Base-by-base conservation (phyloP, 1,140 invertebrate genomes). In the Polypedilum pembai region DNA sequence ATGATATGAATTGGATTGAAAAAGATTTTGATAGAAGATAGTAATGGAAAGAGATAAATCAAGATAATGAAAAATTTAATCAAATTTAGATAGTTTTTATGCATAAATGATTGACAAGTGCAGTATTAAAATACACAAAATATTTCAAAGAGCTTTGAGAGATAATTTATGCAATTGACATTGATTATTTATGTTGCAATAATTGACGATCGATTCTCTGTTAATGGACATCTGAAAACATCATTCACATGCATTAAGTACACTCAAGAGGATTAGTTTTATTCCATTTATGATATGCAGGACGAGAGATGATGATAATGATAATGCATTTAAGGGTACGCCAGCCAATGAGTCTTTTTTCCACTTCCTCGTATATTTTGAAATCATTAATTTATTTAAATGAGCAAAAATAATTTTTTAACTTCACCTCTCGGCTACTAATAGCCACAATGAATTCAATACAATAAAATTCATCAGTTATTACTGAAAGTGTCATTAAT, bases 211-310 rank as follows among this genome's bases (percentile, higher is more conserved):
- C n/a, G 45, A 56, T 56, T 56, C 45, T n/a, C 45, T n/a, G 45
- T 56, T 56, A 56, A 56, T 56, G 45, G 45, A 56, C 45, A 56
- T 56, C 12, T 56, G 45, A 56, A 33, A 56, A 56, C 45, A 56
- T 56, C 45, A 56, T 56, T n/a, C n/a, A 56, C 45, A 56, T 56
- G 45, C 45, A 56, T 56, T 56, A 56, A 56, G 45, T 56, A 56
- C 45, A n/a, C 45, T 56, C 45, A n/a, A 56, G 45, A 56, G 45
- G 45, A 56, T 56, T 56, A 56, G 45, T 15, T 4, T 56, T 56
- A 56, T 56, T n/a, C 45, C 12, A 56, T 33, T 33, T 33, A 3
- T 33, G 24, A 33, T n/a, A n/a, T 33, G 24, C 24, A 33, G 24
- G 5, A 33, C 5, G 24, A 33, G 24, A 33, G 24, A 33, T 33